These are phyloP conservation scores for Sitophilus oryzae DNA, from an alignment of 1,140 invertebrate genomes.

Conservation along the genomic window DNA sequence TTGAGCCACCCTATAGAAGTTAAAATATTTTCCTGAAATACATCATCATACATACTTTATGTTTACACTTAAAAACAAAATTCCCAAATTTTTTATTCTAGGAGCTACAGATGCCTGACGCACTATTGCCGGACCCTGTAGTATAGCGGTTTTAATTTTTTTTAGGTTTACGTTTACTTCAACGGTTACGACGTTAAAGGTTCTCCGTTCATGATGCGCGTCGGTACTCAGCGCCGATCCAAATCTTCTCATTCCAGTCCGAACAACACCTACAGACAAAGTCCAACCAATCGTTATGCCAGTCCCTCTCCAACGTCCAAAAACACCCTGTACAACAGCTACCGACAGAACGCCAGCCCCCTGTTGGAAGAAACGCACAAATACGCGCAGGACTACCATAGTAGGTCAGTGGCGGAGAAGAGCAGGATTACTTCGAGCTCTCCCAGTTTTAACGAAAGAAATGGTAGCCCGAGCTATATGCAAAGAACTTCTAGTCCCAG, in stretches of 20 bases:
- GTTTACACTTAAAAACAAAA: no score
- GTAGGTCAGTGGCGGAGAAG: conserved; percentile 39
- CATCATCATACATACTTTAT: no score
- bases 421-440: conserved; percentile 36
- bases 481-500: conserved; percentile 25
- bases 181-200: conserved; percentile 95
- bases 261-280: conserved; percentile 37
- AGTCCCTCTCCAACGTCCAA: conserved; percentile 28
- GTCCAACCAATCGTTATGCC: conserved; percentile 41
- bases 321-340: conserved; percentile 31
- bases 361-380: conserved; percentile 33
- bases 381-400: conserved; percentile 36
- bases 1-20: no score
- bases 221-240: conserved; percentile 60
- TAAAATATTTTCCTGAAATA: no score
- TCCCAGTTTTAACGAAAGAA: conserved; percentile 21
- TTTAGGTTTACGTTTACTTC: conserved; percentile 83
- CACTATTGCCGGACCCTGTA: no score
- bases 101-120: no score
- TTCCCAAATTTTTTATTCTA: no score
- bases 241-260: conserved; percentile 35
- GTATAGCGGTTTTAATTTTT: conserved; percentile 17
- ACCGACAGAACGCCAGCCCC: conserved; percentile 36
- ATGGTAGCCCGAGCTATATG: conserved; percentile 29
- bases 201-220: conserved; percentile 72